These are phyloP conservation scores for Labrus mixtus DNA, from an alignment of 2,113 vertebrate species.

Conservation along the genomic window DNA sequence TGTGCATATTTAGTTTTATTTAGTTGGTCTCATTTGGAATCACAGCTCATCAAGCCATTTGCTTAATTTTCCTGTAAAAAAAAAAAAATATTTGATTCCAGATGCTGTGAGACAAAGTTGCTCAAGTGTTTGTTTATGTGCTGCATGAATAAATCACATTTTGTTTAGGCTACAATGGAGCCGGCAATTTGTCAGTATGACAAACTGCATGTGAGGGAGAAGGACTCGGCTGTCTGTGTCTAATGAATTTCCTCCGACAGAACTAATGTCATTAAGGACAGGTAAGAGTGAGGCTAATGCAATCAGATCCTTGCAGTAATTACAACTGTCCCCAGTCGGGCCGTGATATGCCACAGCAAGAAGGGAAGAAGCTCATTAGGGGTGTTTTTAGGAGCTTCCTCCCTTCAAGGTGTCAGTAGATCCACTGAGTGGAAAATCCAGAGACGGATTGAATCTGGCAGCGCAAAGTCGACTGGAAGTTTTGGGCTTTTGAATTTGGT, in stretches of 20 bases:
- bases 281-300: slow-evolving; percentile 62
- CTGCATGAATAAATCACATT: slow-evolving; percentile 37
- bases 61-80: not conserved
- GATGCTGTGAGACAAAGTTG: not conserved
- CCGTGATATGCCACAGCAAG: slow-evolving; percentile 1
- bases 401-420: slow-evolving; percentile 4
- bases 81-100: not conserved
- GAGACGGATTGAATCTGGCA: not conserved
- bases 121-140: slow-evolving; percentile 3
- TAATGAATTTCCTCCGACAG: slow-evolving; percentile 69
- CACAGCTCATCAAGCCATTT: not conserved
- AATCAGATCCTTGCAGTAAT: slow-evolving; percentile 62
- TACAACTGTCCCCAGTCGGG: slow-evolving; percentile 33
- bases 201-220: slow-evolving; percentile 30
- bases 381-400: slow-evolving; percentile 4
- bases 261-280: slow-evolving; percentile 68
- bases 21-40: not conserved
- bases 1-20: not conserved
- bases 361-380: slow-evolving; percentile 38
- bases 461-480: not conserved
- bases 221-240: slow-evolving; percentile 26
- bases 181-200: slow-evolving; percentile 49
- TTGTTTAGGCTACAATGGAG: slow-evolving; percentile 44
- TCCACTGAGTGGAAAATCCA: not conserved
- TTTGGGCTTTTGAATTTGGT: not conserved